These are phyloP conservation scores for Rostratula benghalensis DNA, from an alignment of 2,113 vertebrate genomes.

Conservation along the genomic window DNA sequence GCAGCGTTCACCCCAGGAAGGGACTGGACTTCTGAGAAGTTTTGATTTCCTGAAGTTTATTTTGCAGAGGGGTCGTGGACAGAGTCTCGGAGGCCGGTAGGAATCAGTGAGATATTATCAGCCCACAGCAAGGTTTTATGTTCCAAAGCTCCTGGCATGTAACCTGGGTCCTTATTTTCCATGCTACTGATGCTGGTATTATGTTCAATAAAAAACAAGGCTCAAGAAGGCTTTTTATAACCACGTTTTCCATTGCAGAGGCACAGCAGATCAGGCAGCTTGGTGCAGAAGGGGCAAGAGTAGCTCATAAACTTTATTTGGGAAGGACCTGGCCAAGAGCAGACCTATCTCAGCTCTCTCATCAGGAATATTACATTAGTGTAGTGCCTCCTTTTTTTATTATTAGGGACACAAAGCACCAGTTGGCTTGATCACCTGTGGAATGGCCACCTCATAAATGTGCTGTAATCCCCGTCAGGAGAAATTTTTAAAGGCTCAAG, in stretches of 20 bases:
- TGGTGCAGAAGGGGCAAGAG: neutral
- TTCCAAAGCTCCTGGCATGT: constrained; percentile 37
- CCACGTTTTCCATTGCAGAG: neutral
- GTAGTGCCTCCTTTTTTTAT: constrained; percentile 21
- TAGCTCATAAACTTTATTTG: constrained; percentile 21
- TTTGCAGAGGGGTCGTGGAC: constrained; percentile 29
- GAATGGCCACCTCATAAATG: constrained; percentile 40
- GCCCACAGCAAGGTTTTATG: constrained; percentile 22
- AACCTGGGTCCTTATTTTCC: constrained; percentile 7
- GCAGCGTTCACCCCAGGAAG: constrained; percentile 49
- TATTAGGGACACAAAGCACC: neutral
- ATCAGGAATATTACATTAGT: neutral
- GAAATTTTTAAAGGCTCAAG: neutral
- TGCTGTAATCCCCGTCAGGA: constrained; percentile 7
- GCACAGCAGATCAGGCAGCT: neutral
- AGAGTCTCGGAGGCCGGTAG: constrained; percentile 42
- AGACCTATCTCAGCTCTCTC: constrained; percentile 22
- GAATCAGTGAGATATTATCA: constrained; percentile 50
- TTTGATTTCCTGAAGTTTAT: constrained; percentile 61
- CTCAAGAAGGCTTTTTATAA: constrained; percentile 18
- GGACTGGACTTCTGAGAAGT: constrained; percentile 55
- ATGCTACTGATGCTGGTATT: constrained; percentile 36
- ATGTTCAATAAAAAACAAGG: constrained; percentile 6
- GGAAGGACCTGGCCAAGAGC: neutral
- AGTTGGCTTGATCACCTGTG: neutral